Conservation (phyloP, 2,888 invertebrate species). For the Mylabris sibirica region DNA sequence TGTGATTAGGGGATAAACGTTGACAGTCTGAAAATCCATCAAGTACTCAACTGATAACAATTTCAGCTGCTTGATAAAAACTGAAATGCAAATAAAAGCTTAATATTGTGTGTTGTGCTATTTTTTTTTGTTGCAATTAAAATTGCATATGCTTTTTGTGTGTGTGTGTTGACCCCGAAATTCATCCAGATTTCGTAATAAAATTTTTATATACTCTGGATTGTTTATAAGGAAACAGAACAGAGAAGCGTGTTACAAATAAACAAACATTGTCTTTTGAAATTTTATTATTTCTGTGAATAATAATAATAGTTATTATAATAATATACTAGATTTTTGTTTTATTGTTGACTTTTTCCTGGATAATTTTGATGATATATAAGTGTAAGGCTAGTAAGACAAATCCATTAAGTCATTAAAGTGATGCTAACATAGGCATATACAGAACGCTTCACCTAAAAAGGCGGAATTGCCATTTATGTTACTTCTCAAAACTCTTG, state of each 20-base stretch:
- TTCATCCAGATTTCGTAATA: slow-evolving; percentile 18
- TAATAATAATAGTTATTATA: neutral
- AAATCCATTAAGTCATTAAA: neutral
- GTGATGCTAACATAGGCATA: neutral
- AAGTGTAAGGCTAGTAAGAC: neutral
- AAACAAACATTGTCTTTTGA: neutral
- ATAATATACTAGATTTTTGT: neutral
- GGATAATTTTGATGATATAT: neutral
- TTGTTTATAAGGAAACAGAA: slow-evolving; percentile 22
- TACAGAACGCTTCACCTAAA: neutral
- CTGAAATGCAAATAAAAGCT: neutral
- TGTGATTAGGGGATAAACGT: neutral
- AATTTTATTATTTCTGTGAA: neutral
- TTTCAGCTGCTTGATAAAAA: no score
- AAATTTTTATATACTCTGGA: slow-evolving; percentile 22
- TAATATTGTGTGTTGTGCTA: neutral
- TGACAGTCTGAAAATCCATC: no score
- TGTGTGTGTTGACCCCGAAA: slow-evolving; percentile 3
- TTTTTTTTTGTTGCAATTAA: neutral
- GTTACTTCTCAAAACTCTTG: no score
- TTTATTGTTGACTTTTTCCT: neutral
- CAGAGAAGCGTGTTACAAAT: neutral
- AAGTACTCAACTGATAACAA: no score
- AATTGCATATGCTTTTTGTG: neutral
- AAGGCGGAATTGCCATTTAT: neutral